These are phyloP conservation scores for Malurus melanocephalus DNA, from an alignment of 2,113 vertebrate species.

Conservation along the genomic window DNA sequence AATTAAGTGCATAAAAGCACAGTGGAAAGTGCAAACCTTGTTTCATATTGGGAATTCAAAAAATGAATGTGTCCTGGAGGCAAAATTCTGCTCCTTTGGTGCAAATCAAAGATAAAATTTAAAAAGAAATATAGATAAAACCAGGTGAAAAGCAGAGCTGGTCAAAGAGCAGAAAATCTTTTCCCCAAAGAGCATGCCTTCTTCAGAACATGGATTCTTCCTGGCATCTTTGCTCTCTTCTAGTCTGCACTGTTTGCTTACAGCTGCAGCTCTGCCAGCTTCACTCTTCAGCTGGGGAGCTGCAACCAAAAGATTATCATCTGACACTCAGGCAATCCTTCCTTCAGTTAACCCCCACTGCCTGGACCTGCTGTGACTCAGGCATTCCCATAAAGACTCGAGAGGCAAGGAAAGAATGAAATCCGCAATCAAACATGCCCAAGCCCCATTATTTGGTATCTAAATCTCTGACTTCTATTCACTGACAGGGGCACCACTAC, in stretches of 20 bases:
- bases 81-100: background rate
- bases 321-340: background rate
- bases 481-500: rapidly evolving
- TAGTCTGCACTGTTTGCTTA: background rate
- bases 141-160: background rate
- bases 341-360: background rate
- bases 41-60: background rate
- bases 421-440: background rate
- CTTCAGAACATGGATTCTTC: background rate
- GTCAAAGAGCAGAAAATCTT: background rate
- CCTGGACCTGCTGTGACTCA: background rate
- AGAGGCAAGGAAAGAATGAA: background rate
- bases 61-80: background rate
- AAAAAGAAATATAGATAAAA: background rate
- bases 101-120: background rate
- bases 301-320: background rate
- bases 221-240: background rate
- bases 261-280: background rate
- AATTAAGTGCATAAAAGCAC: constrained; percentile 9
- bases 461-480: background rate
- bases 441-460: background rate
- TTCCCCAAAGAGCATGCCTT: background rate
- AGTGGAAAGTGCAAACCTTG: background rate
- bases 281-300: background rate
- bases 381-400: background rate